phyloP scores from a whole-genome alignment of 2,888 invertebrate genomes.

The Agapostemon virescens region DNA sequence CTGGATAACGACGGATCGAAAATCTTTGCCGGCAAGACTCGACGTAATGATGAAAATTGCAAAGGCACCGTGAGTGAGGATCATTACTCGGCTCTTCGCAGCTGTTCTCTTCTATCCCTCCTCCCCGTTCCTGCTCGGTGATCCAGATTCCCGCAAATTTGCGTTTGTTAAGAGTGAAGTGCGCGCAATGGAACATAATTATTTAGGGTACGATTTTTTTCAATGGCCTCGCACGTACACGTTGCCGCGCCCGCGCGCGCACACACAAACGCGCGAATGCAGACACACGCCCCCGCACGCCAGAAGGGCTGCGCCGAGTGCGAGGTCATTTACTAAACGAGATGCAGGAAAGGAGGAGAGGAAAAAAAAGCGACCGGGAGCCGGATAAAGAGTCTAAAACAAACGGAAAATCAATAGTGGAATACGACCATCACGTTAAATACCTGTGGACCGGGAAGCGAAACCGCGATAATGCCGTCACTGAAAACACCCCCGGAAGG shows the following conservation, averaged over 20 bases:
- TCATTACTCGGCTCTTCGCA: conserved; percentile 39
- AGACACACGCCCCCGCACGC: too few species aligned
- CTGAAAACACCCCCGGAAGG: conserved; percentile 29
- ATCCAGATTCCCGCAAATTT: conserved; percentile 38
- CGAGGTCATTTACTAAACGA: conserved; percentile 53
- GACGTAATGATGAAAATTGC: conserved; percentile 44
- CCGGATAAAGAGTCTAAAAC: conserved; percentile 42
- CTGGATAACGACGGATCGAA: conserved; percentile 17
- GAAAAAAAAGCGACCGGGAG: conserved; percentile 12
- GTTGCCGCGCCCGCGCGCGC: not conserved
- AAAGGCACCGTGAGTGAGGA: conserved; percentile 26
- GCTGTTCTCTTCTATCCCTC: not conserved
- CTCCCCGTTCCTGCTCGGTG: not conserved
- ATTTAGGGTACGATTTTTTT: conserved; percentile 44
- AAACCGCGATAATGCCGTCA: conserved; percentile 57
- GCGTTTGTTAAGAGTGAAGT: conserved; percentile 34
- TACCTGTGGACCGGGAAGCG: conserved; percentile 41
- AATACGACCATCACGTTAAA: conserved; percentile 45
- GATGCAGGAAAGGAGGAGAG: conserved; percentile 20
- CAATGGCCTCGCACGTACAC: conserved; percentile 9
- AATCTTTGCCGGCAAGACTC: conserved; percentile 5
- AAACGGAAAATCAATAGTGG: conserved; percentile 59
- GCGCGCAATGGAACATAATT: conserved; percentile 43
- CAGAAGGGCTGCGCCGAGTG: not conserved
- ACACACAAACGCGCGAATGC: not conserved